Conservation (phyloP, 2,888 invertebrate species). For the Pherbina coryleti region DNA sequence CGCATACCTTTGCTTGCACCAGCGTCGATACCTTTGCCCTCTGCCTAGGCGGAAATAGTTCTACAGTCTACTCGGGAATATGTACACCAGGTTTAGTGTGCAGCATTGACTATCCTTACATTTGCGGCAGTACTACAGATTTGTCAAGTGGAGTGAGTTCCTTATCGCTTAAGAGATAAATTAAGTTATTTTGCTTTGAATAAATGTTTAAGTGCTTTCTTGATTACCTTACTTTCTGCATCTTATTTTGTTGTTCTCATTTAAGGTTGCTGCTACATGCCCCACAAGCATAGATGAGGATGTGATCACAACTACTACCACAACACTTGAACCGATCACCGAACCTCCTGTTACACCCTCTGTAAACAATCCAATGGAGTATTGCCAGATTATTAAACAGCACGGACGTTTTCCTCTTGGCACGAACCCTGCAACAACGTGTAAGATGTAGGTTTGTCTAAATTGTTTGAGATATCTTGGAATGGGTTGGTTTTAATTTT, state of each 20-base stretch:
- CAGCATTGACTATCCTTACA: constrained; percentile 43
- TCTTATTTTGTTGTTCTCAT: not conserved
- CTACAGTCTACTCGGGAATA: constrained; percentile 43
- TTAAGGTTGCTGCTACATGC: constrained; percentile 47
- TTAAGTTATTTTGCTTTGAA: not conserved
- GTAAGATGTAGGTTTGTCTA: constrained; percentile 50
- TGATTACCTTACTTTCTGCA: no score
- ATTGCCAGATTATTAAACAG: constrained; percentile 42
- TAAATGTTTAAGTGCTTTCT: no score
- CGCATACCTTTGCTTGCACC: constrained; percentile 49
- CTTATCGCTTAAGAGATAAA: not conserved
- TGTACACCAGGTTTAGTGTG: constrained; percentile 46
- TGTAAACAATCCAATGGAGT: constrained; percentile 36
- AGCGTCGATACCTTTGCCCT: constrained; percentile 49
- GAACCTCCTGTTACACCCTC: constrained; percentile 30
- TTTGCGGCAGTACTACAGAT: constrained; percentile 43
- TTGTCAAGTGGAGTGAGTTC: constrained; percentile 19
- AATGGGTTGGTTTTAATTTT: not conserved
- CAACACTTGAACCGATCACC: constrained; percentile 20
- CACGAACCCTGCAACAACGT: constrained; percentile 43
- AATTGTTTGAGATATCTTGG: not conserved
- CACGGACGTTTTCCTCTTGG: constrained; percentile 56
- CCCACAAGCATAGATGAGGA: constrained; percentile 41
- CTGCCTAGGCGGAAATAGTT: constrained; percentile 43
- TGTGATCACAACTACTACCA: constrained; percentile 20